Evolutionary conservation across 2,797 vertebrate species (phyloP).

Genomic region (Tadarida brasiliensis): DNA sequence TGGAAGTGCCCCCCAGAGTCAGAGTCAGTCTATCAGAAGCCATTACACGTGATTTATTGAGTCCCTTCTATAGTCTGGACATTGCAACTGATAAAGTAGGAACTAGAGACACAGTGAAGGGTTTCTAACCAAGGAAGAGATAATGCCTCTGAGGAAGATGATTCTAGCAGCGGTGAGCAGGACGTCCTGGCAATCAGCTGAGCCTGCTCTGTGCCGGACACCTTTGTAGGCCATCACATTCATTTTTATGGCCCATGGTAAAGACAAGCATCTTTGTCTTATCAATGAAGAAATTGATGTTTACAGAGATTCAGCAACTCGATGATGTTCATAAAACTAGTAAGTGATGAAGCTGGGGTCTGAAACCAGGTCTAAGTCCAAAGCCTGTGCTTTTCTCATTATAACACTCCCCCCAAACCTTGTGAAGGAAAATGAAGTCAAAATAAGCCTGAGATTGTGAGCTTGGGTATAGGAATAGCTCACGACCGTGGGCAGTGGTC

Average conservation of each 20-base stretch:
- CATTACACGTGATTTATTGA: neutral
- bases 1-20: neutral
- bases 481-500: fast-evolving
- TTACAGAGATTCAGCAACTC: slow-evolving; percentile 52
- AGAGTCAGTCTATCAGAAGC: neutral
- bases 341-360: neutral
- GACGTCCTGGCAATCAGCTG: neutral
- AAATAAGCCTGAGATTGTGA: neutral
- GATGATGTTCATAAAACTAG: slow-evolving; percentile 20
- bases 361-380: neutral
- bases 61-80: neutral
- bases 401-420: neutral
- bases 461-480: neutral
- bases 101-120: neutral
- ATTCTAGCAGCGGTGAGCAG: neutral
- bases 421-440: neutral
- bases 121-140: slow-evolving; percentile 31
- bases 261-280: slow-evolving; percentile 27
- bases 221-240: neutral
- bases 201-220: neutral
- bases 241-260: neutral
- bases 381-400: neutral
- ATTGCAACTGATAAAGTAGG: neutral
- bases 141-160: neutral
- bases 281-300: slow-evolving; percentile 63